Evolutionary conservation across 2,113 vertebrate genomes (phyloP).

Genomic region (Symphodus melops): DNA sequence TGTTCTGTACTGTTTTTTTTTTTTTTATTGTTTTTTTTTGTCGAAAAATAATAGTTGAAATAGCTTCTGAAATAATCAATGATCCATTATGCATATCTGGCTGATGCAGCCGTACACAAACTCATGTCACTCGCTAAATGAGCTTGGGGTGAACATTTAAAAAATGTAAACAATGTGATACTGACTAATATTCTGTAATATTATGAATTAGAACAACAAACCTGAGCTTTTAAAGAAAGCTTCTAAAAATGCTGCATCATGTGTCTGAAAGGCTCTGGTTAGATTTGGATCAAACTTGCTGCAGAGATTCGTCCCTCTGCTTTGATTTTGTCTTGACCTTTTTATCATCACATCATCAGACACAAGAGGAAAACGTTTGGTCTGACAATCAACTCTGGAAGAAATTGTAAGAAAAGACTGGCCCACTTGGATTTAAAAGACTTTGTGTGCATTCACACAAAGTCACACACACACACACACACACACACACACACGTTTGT

Average conservation of each 20-base stretch:
- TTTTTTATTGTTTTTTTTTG: too few species aligned
- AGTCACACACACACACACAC: neutral
- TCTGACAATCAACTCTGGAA: constrained; percentile 8
- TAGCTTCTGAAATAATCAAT: constrained; percentile 8
- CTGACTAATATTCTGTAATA: too few species aligned
- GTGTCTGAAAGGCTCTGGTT: constrained; percentile 3
- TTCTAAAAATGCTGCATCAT: constrained; percentile 11
- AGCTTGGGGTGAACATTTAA: neutral
- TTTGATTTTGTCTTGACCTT: neutral
- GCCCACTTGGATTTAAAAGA: neutral
- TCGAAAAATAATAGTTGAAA: too few species aligned
- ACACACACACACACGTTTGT: neutral
- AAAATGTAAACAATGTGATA: too few species aligned
- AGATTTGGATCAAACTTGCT: neutral
- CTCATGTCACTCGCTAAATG: constrained; percentile 13
- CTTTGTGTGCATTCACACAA: neutral
- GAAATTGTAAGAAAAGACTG: neutral
- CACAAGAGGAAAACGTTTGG: constrained; percentile 3
- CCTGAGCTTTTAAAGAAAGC: neutral
- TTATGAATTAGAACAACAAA: neutral
- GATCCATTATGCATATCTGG: neutral
- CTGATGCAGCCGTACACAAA: constrained; percentile 8
- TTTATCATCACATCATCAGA: neutral
- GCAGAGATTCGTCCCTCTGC: neutral
- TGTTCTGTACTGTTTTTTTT: too few species aligned